Conservation (phyloP, 2,888 invertebrate species). For the Margaritifera margaritifera region DNA sequence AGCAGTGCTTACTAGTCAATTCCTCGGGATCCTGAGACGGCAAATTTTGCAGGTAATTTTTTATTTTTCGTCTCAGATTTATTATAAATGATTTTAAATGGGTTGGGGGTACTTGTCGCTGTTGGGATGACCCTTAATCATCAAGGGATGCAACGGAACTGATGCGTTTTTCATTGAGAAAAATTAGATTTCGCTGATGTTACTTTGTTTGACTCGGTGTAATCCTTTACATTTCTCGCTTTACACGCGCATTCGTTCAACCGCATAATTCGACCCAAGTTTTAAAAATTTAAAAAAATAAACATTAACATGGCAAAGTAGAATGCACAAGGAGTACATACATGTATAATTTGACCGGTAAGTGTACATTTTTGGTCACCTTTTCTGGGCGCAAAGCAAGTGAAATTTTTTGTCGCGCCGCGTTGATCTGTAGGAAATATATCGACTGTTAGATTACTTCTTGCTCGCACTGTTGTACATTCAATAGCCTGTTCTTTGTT, state of each 20-base stretch:
- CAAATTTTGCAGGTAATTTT: no score
- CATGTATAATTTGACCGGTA: constrained; percentile 16
- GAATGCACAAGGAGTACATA: constrained; percentile 11
- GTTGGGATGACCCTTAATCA: not conserved
- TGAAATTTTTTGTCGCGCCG: constrained; percentile 19
- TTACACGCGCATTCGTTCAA: constrained; percentile 22
- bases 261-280: constrained; percentile 5
- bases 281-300: constrained; percentile 10
- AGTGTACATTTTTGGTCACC: constrained; percentile 9
- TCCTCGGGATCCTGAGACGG: no score
- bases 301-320: constrained; percentile 11
- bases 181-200: constrained; percentile 7
- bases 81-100: no score
- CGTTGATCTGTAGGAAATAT: constrained; percentile 27
- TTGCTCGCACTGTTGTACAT: no score
- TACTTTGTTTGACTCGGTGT: constrained; percentile 29
- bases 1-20: no score
- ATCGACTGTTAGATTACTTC: constrained; percentile 37
- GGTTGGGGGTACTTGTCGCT: no score
- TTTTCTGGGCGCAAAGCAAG: constrained; percentile 26
- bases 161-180: constrained; percentile 12
- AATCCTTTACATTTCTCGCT: constrained; percentile 28
- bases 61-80: no score
- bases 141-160: constrained; percentile 7
- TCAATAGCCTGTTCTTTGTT: no score